Conservation (phyloP, 2,797 vertebrate species). For the Eulemur mongoz region DNA sequence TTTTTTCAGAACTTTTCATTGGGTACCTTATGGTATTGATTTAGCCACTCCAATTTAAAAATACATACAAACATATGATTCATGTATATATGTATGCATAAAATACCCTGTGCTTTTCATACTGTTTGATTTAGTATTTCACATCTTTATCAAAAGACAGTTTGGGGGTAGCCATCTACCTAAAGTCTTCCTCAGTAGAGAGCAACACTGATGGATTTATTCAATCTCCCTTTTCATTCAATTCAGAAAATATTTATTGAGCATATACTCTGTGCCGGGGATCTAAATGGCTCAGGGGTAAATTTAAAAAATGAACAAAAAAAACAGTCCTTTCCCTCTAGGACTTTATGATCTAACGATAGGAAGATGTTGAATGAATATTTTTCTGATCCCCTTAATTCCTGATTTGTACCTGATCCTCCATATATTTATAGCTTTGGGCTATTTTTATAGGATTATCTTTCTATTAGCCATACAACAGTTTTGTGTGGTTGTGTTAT, state of each 20-base stretch:
- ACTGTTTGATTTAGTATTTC: not conserved
- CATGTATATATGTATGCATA: not conserved
- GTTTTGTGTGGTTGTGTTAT: not conserved
- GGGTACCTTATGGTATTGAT: not conserved
- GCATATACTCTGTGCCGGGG: not conserved
- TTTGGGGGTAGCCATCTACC: not conserved
- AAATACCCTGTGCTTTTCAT: not conserved
- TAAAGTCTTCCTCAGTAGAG: not conserved
- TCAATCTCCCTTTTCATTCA: not conserved
- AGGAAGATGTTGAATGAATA: not conserved
- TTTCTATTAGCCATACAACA: not conserved
- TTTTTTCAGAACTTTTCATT: not conserved
- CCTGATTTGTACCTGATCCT: not conserved
- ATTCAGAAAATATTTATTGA: slow-evolving; percentile 38
- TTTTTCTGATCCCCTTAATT: slow-evolving; percentile 11
- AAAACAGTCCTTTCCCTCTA: not conserved
- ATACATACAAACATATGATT: not conserved
- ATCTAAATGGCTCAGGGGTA: not conserved
- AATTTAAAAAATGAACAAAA: not conserved
- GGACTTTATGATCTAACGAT: not conserved
- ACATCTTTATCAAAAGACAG: not conserved
- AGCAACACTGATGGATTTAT: slow-evolving; percentile 8
- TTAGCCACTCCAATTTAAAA: slow-evolving; percentile 18
- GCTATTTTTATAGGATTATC: not conserved
- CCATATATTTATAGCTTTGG: not conserved